A percentile compares a stretch with the other conserved stretches of the same genome.
Evolutionary conservation across 2,113 vertebrate genomes (phyloP).

Genomic region (Holacanthus passer): DNA sequence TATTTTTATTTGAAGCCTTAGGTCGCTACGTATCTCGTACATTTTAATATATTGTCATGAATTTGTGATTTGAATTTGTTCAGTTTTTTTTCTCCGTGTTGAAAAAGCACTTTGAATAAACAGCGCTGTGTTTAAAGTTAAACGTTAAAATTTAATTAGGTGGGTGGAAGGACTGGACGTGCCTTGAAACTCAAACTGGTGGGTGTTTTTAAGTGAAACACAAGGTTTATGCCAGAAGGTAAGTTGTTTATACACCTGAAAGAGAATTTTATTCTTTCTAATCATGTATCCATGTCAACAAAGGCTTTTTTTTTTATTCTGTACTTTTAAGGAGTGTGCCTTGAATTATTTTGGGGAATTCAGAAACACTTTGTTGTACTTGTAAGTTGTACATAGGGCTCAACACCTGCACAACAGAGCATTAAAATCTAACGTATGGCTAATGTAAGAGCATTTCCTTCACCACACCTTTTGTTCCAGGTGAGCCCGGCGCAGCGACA

Average conservation of each 20-base stretch:
- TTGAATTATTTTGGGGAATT: not conserved
- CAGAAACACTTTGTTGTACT: not conserved
- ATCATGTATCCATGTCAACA: not conserved
- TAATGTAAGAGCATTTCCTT: constrained; percentile 16
- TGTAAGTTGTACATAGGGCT: not conserved
- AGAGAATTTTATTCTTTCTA: not conserved
- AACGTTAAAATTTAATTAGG: not conserved
- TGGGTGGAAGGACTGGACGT: not conserved
- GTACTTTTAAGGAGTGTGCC: not conserved
- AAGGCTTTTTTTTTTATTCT: not conserved
- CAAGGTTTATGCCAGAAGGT: not conserved
- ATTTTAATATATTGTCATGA: not conserved
- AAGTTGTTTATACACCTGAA: not conserved
- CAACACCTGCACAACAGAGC: not conserved
- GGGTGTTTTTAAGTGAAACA: not conserved
- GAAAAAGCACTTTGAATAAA: not conserved
- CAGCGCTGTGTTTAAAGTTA: not conserved
- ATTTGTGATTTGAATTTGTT: not conserved
- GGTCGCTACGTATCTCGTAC: not conserved
- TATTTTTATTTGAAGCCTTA: not conserved
- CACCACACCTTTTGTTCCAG: constrained; percentile 95
- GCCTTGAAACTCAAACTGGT: not conserved
- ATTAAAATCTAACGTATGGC: fast-evolving
- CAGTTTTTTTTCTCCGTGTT: too few relatives aligned
- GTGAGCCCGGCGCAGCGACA: constrained; percentile 96